Conservation (phyloP, 1,140 invertebrate genomes). For the Tyrophagus putrescentiae region DNA sequence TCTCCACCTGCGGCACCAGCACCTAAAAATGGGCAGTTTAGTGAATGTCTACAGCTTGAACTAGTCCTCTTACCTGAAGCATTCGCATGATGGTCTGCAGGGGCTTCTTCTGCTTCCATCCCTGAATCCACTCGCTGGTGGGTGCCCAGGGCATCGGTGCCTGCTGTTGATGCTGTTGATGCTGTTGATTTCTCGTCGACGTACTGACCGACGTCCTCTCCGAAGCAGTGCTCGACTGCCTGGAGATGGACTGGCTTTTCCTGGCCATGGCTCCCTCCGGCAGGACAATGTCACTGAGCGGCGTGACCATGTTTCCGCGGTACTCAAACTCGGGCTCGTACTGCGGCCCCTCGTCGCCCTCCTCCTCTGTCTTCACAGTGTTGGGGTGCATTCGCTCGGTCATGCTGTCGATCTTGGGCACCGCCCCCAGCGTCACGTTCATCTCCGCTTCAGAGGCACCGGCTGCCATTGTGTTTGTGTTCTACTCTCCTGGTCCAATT, state of each 20-base stretch:
- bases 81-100: slow-evolving; percentile 97
- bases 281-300: neutral
- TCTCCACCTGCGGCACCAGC: slow-evolving; percentile 96
- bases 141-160: no score
- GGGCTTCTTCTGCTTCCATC: slow-evolving; percentile 92
- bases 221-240: slow-evolving; percentile 12
- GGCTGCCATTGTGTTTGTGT: no score
- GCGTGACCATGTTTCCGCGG: neutral
- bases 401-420: slow-evolving; percentile 79
- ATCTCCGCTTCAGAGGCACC: no score
- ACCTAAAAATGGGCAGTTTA: slow-evolving; percentile 49
- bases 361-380: neutral
- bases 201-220: neutral
- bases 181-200: no score
- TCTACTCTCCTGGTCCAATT: no score
- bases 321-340: slow-evolving; percentile 1
- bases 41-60: neutral
- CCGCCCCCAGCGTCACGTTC: slow-evolving; percentile 59
- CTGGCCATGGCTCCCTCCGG: neutral
- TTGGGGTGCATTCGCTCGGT: slow-evolving; percentile 68
- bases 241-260: slow-evolving; percentile 23
- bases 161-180: no score
- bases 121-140: slow-evolving; percentile 80
- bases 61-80: slow-evolving; percentile 46
- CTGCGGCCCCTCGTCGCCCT: neutral